Evolutionary conservation across 2,797 vertebrate species (phyloP).

Genomic region (Typhlichthys subterraneus): DNA sequence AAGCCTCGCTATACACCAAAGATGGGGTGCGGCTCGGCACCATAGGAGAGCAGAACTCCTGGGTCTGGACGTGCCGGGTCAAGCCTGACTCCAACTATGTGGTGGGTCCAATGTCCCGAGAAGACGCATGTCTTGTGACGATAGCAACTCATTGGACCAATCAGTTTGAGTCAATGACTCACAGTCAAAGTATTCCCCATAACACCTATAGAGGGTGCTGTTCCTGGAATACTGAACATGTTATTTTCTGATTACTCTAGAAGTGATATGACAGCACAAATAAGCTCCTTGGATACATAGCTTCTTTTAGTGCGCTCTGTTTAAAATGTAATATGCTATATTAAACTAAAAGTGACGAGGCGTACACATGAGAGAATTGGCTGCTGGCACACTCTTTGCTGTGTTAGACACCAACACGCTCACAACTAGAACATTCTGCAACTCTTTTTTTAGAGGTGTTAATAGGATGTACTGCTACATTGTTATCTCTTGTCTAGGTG

Average conservation of each 20-base stretch:
- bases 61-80: slow-evolving; percentile 94
- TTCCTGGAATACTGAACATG: too few species aligned
- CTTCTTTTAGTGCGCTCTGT: slow-evolving; percentile 39
- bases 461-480: slow-evolving; percentile 70
- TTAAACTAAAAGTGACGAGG: slow-evolving; percentile 54
- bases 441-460: slow-evolving; percentile 77
- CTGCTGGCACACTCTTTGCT: slow-evolving; percentile 45
- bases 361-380: slow-evolving; percentile 38
- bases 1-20: slow-evolving; percentile 95
- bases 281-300: slow-evolving; percentile 26
- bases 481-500: slow-evolving; percentile 81
- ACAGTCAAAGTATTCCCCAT: too few species aligned
- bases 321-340: background rate
- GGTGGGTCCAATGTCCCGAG: slow-evolving; percentile 77
- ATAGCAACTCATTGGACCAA: slow-evolving; percentile 1
- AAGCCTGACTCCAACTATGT: slow-evolving; percentile 98
- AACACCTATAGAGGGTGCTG: too few species aligned
- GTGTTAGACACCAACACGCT: slow-evolving; percentile 44
- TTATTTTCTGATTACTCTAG: background rate
- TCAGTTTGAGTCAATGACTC: too few species aligned
- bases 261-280: slow-evolving; percentile 14
- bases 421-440: slow-evolving; percentile 69
- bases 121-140: slow-evolving; percentile 21
- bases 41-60: slow-evolving; percentile 90
- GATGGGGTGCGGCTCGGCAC: slow-evolving; percentile 90